These are phyloP conservation scores for Baryphthengus martii DNA, from an alignment of 2,113 vertebrate genomes.

Conservation along the genomic window DNA sequence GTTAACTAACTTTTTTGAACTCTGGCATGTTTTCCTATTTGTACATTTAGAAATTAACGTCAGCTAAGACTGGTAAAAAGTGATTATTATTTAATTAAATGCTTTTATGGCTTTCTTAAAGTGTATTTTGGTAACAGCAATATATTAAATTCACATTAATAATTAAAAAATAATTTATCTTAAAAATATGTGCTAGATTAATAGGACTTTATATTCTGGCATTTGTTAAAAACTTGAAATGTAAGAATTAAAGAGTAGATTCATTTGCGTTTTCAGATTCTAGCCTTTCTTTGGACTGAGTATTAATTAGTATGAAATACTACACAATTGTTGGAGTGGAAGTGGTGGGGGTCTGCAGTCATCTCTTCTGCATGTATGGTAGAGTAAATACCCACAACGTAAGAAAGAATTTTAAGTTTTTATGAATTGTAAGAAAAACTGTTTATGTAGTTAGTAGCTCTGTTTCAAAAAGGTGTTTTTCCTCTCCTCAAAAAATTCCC, in stretches of 20 bases:
- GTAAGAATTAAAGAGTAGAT: background rate
- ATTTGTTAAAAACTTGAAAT: background rate
- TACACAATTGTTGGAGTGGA: background rate
- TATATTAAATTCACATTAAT: background rate
- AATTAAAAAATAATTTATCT: background rate
- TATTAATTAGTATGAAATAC: background rate
- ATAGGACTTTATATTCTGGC: background rate
- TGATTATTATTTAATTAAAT: background rate
- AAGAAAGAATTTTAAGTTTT: background rate
- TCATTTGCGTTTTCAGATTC: background rate
- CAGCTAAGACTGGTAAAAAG: background rate
- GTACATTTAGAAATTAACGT: background rate
- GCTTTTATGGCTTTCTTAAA: background rate
- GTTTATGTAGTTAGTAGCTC: background rate
- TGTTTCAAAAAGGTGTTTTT: background rate
- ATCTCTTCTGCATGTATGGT: background rate
- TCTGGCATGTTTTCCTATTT: background rate
- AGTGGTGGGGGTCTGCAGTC: background rate
- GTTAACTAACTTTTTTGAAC: background rate
- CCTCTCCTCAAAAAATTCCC: background rate
- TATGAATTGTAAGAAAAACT: background rate
- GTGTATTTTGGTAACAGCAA: background rate
- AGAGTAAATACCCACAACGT: background rate
- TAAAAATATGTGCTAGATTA: background rate
- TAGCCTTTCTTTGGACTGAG: background rate